Conservation (phyloP, 2,888 invertebrate species). For the Nycteola revayana region DNA sequence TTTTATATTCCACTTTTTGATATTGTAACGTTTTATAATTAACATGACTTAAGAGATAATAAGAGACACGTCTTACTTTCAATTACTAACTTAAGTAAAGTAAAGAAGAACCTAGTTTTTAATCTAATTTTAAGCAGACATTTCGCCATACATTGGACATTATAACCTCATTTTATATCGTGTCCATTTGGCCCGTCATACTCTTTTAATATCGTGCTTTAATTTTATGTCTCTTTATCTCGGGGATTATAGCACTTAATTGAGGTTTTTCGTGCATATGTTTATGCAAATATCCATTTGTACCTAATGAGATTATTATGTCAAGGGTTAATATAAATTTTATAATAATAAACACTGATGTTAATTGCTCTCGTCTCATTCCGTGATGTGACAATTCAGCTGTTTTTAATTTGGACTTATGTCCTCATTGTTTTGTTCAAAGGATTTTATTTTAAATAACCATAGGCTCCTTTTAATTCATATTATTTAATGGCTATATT, state of each 20-base stretch:
- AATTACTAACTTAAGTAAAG: too few relatives aligned
- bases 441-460: slow-evolving; percentile 19
- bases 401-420: too few relatives aligned
- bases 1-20: too few relatives aligned
- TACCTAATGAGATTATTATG: slow-evolving; percentile 22
- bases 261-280: slow-evolving; percentile 56
- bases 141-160: slow-evolving; percentile 62
- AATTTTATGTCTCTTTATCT: slow-evolving; percentile 73
- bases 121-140: slow-evolving; percentile 59
- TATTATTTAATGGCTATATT: neutral
- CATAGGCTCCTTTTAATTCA: slow-evolving; percentile 18
- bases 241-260: slow-evolving; percentile 60
- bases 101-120: slow-evolving; percentile 40
- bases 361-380: too few relatives aligned
- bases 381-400: too few relatives aligned
- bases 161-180: slow-evolving; percentile 68
- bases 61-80: too few relatives aligned
- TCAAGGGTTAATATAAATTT: slow-evolving; percentile 17
- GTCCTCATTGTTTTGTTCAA: too few relatives aligned
- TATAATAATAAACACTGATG: too few relatives aligned
- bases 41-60: too few relatives aligned
- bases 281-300: slow-evolving; percentile 39
- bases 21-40: too few relatives aligned
- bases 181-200: slow-evolving; percentile 69
- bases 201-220: slow-evolving; percentile 75